A percentile compares a stretch with the other conserved stretches of the same genome.
Evolutionary conservation across 2,797 vertebrate species (phyloP).

Genomic region (Mycteria americana): DNA sequence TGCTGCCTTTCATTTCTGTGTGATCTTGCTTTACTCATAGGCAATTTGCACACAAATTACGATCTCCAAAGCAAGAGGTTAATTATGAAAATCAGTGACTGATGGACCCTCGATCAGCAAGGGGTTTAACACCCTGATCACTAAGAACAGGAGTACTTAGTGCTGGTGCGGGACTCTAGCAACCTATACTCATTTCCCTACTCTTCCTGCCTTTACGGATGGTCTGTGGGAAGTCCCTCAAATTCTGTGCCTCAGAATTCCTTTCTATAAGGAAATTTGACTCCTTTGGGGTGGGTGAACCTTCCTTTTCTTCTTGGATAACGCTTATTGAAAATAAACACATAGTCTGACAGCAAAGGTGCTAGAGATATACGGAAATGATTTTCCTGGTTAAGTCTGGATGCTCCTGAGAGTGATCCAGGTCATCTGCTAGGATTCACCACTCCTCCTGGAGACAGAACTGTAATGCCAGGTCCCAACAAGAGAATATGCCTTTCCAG

Average conservation of each 20-base stretch:
- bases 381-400: neutral
- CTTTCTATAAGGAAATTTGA: neutral
- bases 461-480: neutral
- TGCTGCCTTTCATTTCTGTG: constrained; percentile 29
- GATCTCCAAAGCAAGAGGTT: neutral
- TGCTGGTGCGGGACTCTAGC: neutral
- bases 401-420: neutral
- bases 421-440: neutral
- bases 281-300: neutral
- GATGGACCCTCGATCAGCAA: neutral
- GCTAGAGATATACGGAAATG: neutral
- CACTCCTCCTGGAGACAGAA: neutral
- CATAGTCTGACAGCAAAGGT: neutral
- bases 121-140: neutral
- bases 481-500: neutral
- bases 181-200: neutral
- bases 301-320: neutral
- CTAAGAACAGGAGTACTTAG: neutral
- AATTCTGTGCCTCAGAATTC: neutral
- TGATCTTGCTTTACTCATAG: neutral
- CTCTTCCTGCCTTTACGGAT: neutral
- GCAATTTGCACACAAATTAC: neutral
- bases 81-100: neutral
- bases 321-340: neutral
- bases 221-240: neutral